Evolutionary conservation across 2,888 invertebrate genomes (phyloP).

Genomic region (Athalia circularis): DNA sequence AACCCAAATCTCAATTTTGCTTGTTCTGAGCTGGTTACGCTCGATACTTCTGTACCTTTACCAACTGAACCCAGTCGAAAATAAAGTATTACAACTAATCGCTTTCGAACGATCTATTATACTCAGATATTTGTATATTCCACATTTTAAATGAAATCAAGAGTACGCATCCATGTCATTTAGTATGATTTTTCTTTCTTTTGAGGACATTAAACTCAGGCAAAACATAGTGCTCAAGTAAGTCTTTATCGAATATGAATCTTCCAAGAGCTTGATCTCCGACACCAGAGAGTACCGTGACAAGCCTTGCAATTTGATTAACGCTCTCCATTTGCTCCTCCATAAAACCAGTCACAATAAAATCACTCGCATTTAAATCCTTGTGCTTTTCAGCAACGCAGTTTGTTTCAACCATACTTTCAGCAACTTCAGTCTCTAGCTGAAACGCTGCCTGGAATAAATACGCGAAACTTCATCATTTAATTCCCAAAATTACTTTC

Average conservation of each 20-base stretch:
- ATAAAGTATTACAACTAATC: conserved; percentile 29
- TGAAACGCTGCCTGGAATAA: conserved; percentile 60
- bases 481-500: neutral
- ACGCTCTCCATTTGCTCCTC: conserved; percentile 79
- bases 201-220: conserved; percentile 59
- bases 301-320: conserved; percentile 77
- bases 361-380: conserved; percentile 76
- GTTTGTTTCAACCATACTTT: conserved; percentile 73
- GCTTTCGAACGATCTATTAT: neutral
- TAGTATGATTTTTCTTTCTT: conserved; percentile 20
- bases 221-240: conserved; percentile 60
- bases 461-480: conserved; percentile 9
- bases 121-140: neutral
- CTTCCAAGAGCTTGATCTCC: conserved; percentile 63
- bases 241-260: conserved; percentile 66
- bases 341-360: conserved; percentile 76
- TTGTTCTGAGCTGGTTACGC: conserved; percentile 2
- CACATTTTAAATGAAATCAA: neutral
- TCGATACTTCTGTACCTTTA: conserved; percentile 20
- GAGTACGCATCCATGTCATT: neutral
- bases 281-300: conserved; percentile 72
- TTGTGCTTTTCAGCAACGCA: conserved; percentile 72
- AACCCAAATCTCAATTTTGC: neutral
- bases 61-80: conserved; percentile 2
- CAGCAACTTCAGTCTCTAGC: conserved; percentile 61